Conservation (phyloP, 1,140 invertebrate genomes). For the Harpegnathos saltator region DNA sequence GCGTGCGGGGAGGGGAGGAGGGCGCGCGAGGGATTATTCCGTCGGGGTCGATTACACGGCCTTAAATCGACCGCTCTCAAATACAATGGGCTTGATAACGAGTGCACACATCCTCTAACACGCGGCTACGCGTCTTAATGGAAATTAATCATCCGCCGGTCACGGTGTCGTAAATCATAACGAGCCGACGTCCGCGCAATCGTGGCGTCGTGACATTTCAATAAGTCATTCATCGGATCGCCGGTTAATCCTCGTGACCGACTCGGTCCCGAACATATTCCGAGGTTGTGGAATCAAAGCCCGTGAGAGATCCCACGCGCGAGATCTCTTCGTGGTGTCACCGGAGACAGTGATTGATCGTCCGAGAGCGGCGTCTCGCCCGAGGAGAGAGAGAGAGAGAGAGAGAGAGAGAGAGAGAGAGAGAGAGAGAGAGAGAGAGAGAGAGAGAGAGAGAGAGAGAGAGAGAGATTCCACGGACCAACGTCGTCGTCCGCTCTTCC, state of each 20-base stretch:
- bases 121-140: slow-evolving; percentile 68
- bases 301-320: slow-evolving; percentile 57
- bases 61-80: slow-evolving; percentile 35
- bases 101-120: slow-evolving; percentile 50
- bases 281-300: slow-evolving; percentile 63
- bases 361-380: slow-evolving; percentile 44
- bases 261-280: slow-evolving; percentile 51
- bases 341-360: slow-evolving; percentile 72
- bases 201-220: slow-evolving; percentile 71
- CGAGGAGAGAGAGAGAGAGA: slow-evolving; percentile 5
- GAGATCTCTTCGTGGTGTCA: slow-evolving; percentile 63
- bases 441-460: neutral
- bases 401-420: neutral
- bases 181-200: slow-evolving; percentile 65
- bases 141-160: slow-evolving; percentile 71
- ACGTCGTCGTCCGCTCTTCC: slow-evolving; percentile 26
- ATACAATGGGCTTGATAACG: slow-evolving; percentile 52
- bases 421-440: too few relatives aligned
- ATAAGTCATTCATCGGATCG: slow-evolving; percentile 70
- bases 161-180: slow-evolving; percentile 70
- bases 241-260: slow-evolving; percentile 51
- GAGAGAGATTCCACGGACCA: slow-evolving; percentile 44
- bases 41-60: slow-evolving; percentile 1
- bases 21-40: neutral
- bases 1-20: neutral